phyloP scores from a whole-genome alignment of 1,140 invertebrate genomes.

The Archivesica marissinica region DNA sequence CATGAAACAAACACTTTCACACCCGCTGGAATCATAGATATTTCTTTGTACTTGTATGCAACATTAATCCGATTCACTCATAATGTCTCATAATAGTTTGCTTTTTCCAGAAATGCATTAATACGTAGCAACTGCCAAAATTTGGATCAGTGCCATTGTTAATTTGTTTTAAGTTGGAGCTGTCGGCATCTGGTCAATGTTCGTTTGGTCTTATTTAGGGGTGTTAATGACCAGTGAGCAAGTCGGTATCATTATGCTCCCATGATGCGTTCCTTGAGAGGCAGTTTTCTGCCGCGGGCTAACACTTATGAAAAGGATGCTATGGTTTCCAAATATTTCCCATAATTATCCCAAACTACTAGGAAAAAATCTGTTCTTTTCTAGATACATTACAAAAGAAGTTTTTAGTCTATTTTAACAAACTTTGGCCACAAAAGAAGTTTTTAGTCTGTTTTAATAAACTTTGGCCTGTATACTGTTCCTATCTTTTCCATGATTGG shows the following conservation, averaged over 20 bases:
- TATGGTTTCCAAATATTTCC: not conserved
- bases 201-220: constrained; percentile 5
- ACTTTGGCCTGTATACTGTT: not conserved
- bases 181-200: too few species aligned
- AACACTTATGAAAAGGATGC: not conserved
- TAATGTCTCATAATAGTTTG: too few species aligned
- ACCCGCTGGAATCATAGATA: too few species aligned
- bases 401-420: not conserved
- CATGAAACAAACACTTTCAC: too few species aligned
- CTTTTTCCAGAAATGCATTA: too few species aligned
- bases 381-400: too few species aligned
- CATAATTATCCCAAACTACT: not conserved
- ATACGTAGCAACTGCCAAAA: too few species aligned
- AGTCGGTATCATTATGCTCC: not conserved
- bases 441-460: not conserved
- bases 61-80: too few species aligned
- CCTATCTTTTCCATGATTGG: not conserved
- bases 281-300: not conserved
- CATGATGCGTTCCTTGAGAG: not conserved
- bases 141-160: too few species aligned
- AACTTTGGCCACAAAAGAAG: not conserved
- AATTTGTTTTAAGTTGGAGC: too few species aligned
- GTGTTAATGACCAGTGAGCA: constrained; percentile 4
- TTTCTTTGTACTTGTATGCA: too few species aligned
- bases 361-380: not conserved